Evolutionary conservation across 2,888 invertebrate genomes (phyloP), one percentile per base, ranked within the genome.

Genomic region (Fragum fragum): DNA sequence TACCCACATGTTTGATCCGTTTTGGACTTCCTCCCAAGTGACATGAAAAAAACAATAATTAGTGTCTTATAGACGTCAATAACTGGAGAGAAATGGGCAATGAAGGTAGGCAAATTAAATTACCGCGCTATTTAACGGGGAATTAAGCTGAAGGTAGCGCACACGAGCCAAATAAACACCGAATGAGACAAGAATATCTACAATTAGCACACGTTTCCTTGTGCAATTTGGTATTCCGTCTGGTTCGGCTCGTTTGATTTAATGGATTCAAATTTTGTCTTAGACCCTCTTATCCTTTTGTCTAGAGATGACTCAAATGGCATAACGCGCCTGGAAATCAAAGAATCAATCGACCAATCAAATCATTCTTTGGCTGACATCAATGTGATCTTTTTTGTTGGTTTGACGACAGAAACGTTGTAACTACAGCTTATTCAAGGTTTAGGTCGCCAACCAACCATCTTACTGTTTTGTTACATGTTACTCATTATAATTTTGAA

Each of bases 41-140:
- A 57, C 57, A 63, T 63, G 28, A 63, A 23, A 61, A 63, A 63
- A 63, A n/a, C 36, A 63, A 28, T 63, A n/a, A 63, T 63, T 63
- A 63, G 32, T 29, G 28, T 32, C 32, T 63, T 32, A 6, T 32
- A 29, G 32, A 63, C 29, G 63, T 18, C 32, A 63, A n/a, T 36
- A 16, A 36, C 9, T 32, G 36, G 36, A 28, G 29, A 63, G 32
- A 63, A n/a, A n/a, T 32, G 36, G 28, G 36, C 36, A 36, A 36
- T 32, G 32, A n/a, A 36, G 63, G 63, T 21, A n/a, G n/a, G 36
- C 28, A 63, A 63, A 63, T 63, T 63, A 63, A 36, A 63, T 63
- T 63, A 63, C 63, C 32, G 36, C n/a, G 57, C 32, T n/a, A 63
- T 63, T 32, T 63, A 26, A 63, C 28, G 32, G 63, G 28, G 28